Percentiles rank a stretch among this genome's conserved stretches.
Conservation (phyloP, 2,888 invertebrate species). For the Agrypnus murinus region DNA sequence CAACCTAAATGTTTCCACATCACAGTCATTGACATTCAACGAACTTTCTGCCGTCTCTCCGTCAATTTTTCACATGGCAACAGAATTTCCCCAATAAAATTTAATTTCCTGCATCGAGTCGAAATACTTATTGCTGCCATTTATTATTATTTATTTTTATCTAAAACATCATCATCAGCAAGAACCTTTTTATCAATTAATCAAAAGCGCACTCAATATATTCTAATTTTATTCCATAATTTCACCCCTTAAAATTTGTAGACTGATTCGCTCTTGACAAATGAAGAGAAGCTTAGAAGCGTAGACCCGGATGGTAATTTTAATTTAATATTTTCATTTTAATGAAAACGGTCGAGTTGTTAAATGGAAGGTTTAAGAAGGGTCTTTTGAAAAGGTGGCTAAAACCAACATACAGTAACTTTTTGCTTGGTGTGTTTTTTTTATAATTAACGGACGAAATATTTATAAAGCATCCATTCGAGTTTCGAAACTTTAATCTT, state of each 20-base stretch:
- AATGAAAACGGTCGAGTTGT: constrained; percentile 33
- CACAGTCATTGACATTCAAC: too few relatives aligned
- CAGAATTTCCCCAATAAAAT: constrained; percentile 1
- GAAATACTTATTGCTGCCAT: constrained; percentile 9
- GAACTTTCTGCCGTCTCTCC: too few relatives aligned
- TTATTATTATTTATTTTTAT: neutral
- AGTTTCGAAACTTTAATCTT: too few relatives aligned
- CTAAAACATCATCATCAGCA: constrained; percentile 3
- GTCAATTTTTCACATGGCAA: too few relatives aligned
- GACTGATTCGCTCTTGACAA: constrained; percentile 14
- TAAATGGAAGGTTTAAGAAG: constrained; percentile 18
- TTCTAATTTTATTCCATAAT: constrained; percentile 35
- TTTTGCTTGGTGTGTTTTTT: neutral
- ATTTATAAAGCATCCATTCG: neutral
- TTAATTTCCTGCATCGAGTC: constrained; percentile 16
- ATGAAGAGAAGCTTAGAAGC: constrained; percentile 25
- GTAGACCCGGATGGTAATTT: constrained; percentile 7
- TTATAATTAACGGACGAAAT: neutral
- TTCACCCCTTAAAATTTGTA: constrained; percentile 6
- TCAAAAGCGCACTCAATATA: constrained; percentile 18
- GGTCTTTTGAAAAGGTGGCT: constrained; percentile 20
- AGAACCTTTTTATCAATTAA: constrained; percentile 18
- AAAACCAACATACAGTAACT: constrained; percentile 19
- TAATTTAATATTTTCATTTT: constrained; percentile 29
- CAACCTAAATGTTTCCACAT: too few relatives aligned